Percentiles rank a stretch among this genome's conserved stretches.
phyloP scores from a whole-genome alignment of 1,140 invertebrate species.

The Theocolax elegans region DNA sequence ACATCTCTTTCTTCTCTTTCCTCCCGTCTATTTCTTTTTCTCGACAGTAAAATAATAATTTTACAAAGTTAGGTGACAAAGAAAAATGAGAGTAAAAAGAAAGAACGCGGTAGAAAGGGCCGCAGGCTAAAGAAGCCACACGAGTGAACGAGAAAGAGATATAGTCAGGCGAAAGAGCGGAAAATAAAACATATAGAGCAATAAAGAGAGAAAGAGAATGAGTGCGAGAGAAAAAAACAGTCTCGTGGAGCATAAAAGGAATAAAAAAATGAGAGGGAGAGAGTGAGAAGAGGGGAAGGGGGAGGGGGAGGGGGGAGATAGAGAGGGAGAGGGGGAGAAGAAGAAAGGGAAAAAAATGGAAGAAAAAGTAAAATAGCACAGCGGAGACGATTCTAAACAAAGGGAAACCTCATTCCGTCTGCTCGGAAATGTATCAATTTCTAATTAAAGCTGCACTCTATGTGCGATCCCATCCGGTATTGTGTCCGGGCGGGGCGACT shows the following conservation, averaged over 20 bases:
- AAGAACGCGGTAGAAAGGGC: neutral
- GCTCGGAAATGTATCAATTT: slow-evolving; percentile 20
- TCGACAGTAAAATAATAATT: slow-evolving; percentile 5
- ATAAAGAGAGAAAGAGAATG: slow-evolving; percentile 22
- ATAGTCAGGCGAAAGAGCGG: too few relatives aligned
- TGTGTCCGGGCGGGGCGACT: slow-evolving; percentile 47
- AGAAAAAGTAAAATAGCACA: slow-evolving; percentile 51
- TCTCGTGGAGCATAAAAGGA: too few relatives aligned
- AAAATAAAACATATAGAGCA: slow-evolving; percentile 28
- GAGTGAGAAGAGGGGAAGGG: neutral
- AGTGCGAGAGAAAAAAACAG: slow-evolving; percentile 11
- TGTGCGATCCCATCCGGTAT: slow-evolving; percentile 37
- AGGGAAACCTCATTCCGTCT: slow-evolving; percentile 55
- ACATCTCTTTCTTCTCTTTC: neutral
- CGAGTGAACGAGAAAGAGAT: slow-evolving; percentile 19
- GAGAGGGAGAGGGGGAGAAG: neutral
- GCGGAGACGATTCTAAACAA: slow-evolving; percentile 46
- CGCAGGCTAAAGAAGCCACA: neutral
- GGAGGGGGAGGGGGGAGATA: neutral
- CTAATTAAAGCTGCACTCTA: slow-evolving; percentile 45
- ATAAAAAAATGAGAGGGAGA: too few relatives aligned
- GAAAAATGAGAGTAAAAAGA: too few relatives aligned
- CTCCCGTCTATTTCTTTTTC: neutral
- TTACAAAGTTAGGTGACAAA: neutral
- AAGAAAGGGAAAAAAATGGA: slow-evolving; percentile 38